phyloP scores from a whole-genome alignment of 2,888 invertebrate species.

The Orchesella flavescens region DNA sequence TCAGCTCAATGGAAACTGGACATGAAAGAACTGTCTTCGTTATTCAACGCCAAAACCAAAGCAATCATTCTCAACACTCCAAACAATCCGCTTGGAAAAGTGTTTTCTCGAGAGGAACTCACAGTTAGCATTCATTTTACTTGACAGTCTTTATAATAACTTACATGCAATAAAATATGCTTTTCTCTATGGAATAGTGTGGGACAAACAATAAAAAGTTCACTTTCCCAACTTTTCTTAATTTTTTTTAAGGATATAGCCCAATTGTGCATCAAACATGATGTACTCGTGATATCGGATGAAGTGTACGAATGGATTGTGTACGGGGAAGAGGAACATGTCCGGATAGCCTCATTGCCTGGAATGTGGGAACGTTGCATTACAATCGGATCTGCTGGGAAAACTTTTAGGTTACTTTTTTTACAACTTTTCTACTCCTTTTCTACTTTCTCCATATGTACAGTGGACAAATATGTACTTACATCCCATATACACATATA shows the following conservation, averaged over 20 bases:
- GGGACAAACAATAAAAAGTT: neutral
- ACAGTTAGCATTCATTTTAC: constrained; percentile 48
- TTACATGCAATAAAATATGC: neutral
- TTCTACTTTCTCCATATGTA: neutral
- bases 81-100: constrained; percentile 97
- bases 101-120: constrained; percentile 81
- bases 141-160: neutral
- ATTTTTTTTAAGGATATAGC: constrained; percentile 81
- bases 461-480: too few species aligned
- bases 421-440: constrained; percentile 7
- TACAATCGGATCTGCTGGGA: constrained; percentile 79
- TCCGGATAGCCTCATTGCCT: constrained; percentile 87
- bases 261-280: constrained; percentile 90
- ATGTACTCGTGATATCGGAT: constrained; percentile 93
- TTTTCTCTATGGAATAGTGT: neutral
- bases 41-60: constrained; percentile 93
- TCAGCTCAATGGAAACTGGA: constrained; percentile 88
- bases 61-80: constrained; percentile 96
- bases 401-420: constrained; percentile 74
- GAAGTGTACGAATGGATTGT: constrained; percentile 97
- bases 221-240: neutral
- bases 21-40: constrained; percentile 82
- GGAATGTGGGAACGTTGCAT: constrained; percentile 78
- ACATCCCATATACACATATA: neutral
- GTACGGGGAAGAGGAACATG: constrained; percentile 85